Percentiles rank a stretch among this genome's conserved stretches.
Conservation (phyloP, 1,140 invertebrate genomes). For the Pseudomyrmex sp. region DNA sequence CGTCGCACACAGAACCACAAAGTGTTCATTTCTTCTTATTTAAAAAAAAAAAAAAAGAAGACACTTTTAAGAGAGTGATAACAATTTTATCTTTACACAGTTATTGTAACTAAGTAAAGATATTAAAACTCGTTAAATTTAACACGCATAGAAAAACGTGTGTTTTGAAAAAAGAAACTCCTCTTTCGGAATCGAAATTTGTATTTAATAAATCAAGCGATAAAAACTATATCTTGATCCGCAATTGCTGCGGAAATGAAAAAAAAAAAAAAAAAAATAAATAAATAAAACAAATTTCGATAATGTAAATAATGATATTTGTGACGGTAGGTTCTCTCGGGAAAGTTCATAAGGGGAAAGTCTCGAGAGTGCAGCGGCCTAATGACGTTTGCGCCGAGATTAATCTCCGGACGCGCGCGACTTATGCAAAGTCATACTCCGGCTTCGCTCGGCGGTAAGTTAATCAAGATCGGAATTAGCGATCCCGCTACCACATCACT, state of each 20-base stretch:
- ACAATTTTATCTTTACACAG: too few species aligned
- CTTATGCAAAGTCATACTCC: constrained; percentile 56
- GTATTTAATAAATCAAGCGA: background rate
- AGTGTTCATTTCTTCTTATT: background rate
- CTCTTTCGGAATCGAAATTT: background rate
- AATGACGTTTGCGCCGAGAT: constrained; percentile 53
- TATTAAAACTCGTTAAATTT: too few species aligned
- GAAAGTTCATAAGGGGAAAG: background rate
- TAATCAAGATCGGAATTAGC: constrained; percentile 58
- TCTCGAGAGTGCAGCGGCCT: constrained; percentile 12
- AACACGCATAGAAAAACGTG: background rate
- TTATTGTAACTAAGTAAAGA: too few species aligned
- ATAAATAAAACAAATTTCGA: background rate
- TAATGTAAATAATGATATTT: constrained; percentile 9
- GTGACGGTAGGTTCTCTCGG: background rate
- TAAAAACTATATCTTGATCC: constrained; percentile 7
- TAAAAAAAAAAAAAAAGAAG: too few species aligned
- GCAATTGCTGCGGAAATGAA: background rate
- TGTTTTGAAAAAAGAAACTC: background rate
- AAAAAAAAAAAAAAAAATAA: background rate
- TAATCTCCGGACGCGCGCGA: constrained; percentile 52
- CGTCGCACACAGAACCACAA: too few species aligned
- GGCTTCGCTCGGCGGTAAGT: constrained; percentile 35
- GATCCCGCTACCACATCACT: constrained; percentile 6
- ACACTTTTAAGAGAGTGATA: background rate